Conservation (phyloP, 2,113 vertebrate species). For the Crotalus viridis region DNA sequence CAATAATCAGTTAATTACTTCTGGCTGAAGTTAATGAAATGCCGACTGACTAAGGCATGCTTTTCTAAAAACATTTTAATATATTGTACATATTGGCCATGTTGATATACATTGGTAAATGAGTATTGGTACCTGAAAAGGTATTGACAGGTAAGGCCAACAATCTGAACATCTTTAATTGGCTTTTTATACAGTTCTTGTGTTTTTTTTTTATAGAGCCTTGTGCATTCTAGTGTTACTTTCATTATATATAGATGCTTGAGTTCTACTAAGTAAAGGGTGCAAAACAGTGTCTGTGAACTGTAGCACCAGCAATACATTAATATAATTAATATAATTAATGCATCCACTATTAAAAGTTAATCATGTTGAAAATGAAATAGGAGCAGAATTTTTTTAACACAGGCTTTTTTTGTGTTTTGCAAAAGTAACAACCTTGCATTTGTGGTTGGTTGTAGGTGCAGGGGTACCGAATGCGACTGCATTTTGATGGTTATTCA, state of each 20-base stretch:
- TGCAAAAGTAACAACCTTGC: not conserved
- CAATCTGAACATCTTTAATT: not conserved
- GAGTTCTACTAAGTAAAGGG: not conserved
- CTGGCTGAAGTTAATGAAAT: not conserved
- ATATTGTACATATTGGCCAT: not conserved
- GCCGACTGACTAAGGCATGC: not conserved
- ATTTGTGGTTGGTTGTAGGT: conserved; percentile 65
- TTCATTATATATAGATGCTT: not conserved
- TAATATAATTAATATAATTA: not conserved
- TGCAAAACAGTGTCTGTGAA: not conserved
- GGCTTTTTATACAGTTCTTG: not conserved
- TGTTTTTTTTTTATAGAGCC: not conserved
- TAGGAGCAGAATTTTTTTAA: not conserved
- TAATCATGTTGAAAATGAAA: not conserved
- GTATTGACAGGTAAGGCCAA: not conserved
- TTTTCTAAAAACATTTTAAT: not conserved
- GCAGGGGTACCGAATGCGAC: conserved; percentile 82
- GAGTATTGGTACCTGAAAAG: not conserved
- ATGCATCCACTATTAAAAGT: not conserved
- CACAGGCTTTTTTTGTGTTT: not conserved
- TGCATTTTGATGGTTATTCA: conserved; percentile 89
- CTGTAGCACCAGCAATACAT: not conserved
- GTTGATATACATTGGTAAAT: not conserved
- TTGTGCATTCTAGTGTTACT: not conserved
- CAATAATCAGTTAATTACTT: not conserved